Conservation (phyloP, 2,113 vertebrate genomes). For the Platichthys flesus region DNA sequence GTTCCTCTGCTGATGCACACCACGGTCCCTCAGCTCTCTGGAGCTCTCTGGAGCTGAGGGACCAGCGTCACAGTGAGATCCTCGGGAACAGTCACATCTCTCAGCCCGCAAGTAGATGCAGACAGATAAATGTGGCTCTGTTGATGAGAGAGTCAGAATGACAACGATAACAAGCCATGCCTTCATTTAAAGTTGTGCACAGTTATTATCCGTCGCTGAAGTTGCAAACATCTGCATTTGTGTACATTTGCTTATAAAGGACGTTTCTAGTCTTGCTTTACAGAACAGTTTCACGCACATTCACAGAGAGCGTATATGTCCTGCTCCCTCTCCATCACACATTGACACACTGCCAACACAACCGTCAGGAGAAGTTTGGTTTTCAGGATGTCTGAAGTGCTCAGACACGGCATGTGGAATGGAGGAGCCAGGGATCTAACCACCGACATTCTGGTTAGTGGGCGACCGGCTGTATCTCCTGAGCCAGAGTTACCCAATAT, state of each 20-base stretch:
- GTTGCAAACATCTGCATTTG: too few species aligned
- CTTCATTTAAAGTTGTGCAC: too few species aligned
- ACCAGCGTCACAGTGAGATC: slow-evolving; percentile 25
- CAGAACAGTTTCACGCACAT: too few species aligned
- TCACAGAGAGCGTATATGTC: too few species aligned
- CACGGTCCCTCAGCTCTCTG: slow-evolving; percentile 13
- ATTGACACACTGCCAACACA: not conserved
- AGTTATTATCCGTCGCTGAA: too few species aligned
- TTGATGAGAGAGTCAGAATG: too few species aligned
- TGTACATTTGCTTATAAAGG: too few species aligned
- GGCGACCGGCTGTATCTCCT: not conserved
- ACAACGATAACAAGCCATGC: too few species aligned
- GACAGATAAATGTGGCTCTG: too few species aligned
- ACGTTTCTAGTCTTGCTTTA: too few species aligned
- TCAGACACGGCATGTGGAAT: not conserved
- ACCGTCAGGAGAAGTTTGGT: not conserved
- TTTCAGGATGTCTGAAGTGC: not conserved
- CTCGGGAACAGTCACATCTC: slow-evolving; percentile 13
- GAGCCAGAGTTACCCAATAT: not conserved
- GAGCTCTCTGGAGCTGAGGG: slow-evolving; percentile 24
- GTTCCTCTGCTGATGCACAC: slow-evolving; percentile 46
- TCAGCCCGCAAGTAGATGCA: not conserved
- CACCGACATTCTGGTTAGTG: not conserved
- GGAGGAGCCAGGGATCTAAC: not conserved
- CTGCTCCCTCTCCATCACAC: not conserved